Evolutionary conservation across 1,140 invertebrate species (phyloP), one percentile per base, ranked within the genome.

Genomic region (Tetraneura akinire): DNA sequence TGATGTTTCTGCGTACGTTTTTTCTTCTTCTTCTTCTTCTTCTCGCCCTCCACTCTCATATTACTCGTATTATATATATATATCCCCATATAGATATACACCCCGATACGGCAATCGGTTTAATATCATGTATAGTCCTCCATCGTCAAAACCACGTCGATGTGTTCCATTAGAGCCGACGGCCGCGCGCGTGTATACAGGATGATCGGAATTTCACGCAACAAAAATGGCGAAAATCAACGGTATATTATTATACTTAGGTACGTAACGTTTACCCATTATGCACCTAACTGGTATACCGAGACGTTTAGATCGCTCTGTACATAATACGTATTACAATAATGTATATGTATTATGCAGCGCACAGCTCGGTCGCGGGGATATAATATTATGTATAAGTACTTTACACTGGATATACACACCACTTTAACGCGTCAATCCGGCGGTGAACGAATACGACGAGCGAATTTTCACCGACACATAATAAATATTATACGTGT

Each of bases 341-440:
- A n/a, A n/a, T n/a, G n/a, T n/a, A n/a, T n/a, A 76, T 76, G 73
- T 60, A 57, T 78, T 78, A 78, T 78, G 74, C 74, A 78, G 42
- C 42, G 42, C 53, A 57, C 51, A 18, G 32, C 21, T 45, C 11
- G 51, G n/a, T n/a, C n/a, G 73, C 18, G 32, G 55, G 45, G 11
- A 29, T 37, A 55, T 42, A 29, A 57, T 57, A 73, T 11, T 37
- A 37, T 37, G 16, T 21, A 42, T 21, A 68, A 1, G 45, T 11
- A 16, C 64, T 45, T 21, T 6, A 2, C 53, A n/a, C 10, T 45
- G 42, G 66, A 47, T 57, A 57, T 26, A 13, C 23, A 21, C 66
- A 47, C 66, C 49, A 73, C 70, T 73, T 73, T 51, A 71, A 71
- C 70, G 29, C 49, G 51, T 73, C 70, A 73, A 53, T 53, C 45